Base-by-base conservation (phyloP, 2,888 invertebrate species). In the Trichopoda pennipes region DNA sequence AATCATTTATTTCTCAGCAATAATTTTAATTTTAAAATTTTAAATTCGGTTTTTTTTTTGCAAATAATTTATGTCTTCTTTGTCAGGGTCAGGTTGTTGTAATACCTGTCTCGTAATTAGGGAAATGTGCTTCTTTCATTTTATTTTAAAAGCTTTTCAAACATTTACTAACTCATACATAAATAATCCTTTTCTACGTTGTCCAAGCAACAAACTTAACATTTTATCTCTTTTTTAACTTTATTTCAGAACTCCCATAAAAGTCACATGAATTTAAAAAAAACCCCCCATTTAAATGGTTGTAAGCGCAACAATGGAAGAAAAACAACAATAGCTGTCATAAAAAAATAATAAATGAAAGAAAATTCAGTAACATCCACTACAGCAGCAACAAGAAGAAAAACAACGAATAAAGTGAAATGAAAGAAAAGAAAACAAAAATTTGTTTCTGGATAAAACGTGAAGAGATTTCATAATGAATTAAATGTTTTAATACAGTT, bases 381-480 rank as follows among this genome's bases (percentile, higher is more conserved):
- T 53, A 49, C 2, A 23, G 17, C 7, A 32, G 28, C 6, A 68
- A 3, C 3, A 14, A 4, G 49, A 19, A n/a, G 55, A 63, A 35
- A 23, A 8, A 51, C 12, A 80, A 49, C 28, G 51, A 66, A 73
- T 28, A n/a, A 49, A 61, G 68, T n/a, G 16, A 66, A 61, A 73
- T 53, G 35, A 58, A 73, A 47, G 38, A 16, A 58, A 61, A 76
- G 38, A 60, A 76, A 58, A 68, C 21, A 73, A 72, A 72, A 60
- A 28, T 28, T 70, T 74, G 28, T 28, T 70, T 61, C 56, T 70
- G 32, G 78, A 49, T 55, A 51, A 64, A 64, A 78, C 74, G 69
- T 75, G 78, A 70, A 44, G 28, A 38, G 69, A 35, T 58, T 78
- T 16, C 51, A 55, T 74, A 78, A 81, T 78, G 74, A 74, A 70